These are phyloP conservation scores for Mythimna vitellina DNA, from an alignment of 2,888 invertebrate species.

Conservation along the genomic window DNA sequence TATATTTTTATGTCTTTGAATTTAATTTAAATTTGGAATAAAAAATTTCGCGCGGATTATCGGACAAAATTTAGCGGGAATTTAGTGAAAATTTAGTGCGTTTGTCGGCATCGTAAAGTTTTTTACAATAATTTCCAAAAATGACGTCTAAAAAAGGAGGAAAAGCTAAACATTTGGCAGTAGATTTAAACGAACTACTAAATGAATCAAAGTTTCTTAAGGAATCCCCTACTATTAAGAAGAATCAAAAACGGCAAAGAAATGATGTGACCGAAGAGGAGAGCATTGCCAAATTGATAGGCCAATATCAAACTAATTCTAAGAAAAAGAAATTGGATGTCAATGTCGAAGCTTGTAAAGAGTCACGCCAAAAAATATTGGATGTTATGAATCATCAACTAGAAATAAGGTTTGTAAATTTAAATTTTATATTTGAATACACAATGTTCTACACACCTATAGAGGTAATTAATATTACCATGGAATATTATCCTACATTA, in stretches of 20 bases:
- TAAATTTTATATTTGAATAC: not conserved
- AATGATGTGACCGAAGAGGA: slow-evolving; percentile 71
- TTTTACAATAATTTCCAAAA: not conserved
- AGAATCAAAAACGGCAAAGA: slow-evolving; percentile 73
- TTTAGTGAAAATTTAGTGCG: not conserved
- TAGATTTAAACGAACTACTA: slow-evolving; percentile 76
- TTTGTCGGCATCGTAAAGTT: not conserved
- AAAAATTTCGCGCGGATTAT: slow-evolving; percentile 47
- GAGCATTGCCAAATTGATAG: slow-evolving; percentile 72
- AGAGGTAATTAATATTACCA: not conserved
- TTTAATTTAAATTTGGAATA: slow-evolving; percentile 38
- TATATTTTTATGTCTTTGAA: slow-evolving; percentile 10
- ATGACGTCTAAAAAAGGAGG: slow-evolving; percentile 77
- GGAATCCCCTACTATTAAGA: slow-evolving; percentile 75
- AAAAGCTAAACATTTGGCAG: slow-evolving; percentile 77
- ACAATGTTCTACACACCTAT: too few relatives aligned
- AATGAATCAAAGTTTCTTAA: slow-evolving; percentile 77
- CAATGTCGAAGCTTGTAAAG: slow-evolving; percentile 72
- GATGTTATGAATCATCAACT: slow-evolving; percentile 79
- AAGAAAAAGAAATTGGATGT: slow-evolving; percentile 78
- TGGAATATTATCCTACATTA: not conserved
- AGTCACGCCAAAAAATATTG: slow-evolving; percentile 79
- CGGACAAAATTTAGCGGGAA: slow-evolving; percentile 44
- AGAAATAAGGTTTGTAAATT: slow-evolving; percentile 73
- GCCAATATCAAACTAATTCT: slow-evolving; percentile 70